phyloP scores from a whole-genome alignment of 2,888 invertebrate genomes.

The Sinopyrophorus schimmeli region DNA sequence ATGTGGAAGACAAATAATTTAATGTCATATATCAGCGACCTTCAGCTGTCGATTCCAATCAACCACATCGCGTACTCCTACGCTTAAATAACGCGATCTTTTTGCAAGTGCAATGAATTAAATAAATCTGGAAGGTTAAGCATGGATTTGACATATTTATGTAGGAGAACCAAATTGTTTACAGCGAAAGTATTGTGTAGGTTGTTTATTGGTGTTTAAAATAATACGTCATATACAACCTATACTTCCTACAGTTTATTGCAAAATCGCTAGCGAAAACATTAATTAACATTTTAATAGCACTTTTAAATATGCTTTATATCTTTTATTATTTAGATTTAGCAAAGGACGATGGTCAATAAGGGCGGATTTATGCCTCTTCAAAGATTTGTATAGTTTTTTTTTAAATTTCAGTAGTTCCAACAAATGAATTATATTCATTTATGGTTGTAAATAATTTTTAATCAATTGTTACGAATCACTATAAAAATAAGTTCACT shows the following conservation, averaged over 20 bases:
- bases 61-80: conserved; percentile 24
- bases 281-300: conserved; percentile 28
- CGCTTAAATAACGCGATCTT: conserved; percentile 22
- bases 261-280: conserved; percentile 29
- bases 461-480: too few species aligned
- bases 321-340: too few species aligned
- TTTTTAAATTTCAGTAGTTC: too few species aligned
- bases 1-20: too few species aligned
- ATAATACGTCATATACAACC: conserved; percentile 35
- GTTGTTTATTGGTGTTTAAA: conserved; percentile 35
- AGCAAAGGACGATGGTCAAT: too few species aligned
- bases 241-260: conserved; percentile 31
- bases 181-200: conserved; percentile 35
- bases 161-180: conserved; percentile 33
- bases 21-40: too few species aligned
- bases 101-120: conserved; percentile 32
- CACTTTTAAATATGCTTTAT: too few species aligned
- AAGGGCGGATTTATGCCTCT: too few species aligned
- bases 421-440: too few species aligned
- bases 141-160: conserved; percentile 28
- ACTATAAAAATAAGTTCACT: too few species aligned
- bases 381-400: too few species aligned
- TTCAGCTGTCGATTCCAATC: conserved; percentile 32
- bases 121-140: conserved; percentile 37
- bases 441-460: too few species aligned